Base-by-base conservation (phyloP, 2,797 vertebrate species). In the Cyclura pinguis region DNA sequence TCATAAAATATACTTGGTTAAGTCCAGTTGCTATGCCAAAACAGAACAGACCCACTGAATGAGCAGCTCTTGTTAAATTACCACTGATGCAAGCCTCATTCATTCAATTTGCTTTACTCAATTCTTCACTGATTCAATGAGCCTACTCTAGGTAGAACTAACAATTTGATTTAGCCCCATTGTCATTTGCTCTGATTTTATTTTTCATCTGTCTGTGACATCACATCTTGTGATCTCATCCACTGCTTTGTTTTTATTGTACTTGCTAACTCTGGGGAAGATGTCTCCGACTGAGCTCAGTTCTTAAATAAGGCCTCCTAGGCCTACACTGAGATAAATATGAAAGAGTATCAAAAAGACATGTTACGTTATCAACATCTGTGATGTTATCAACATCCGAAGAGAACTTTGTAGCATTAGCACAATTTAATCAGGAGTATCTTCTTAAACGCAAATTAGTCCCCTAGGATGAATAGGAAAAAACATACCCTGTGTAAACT, bases 271-370 rank as follows among this genome's bases (percentile, higher is more conserved):
- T 83, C 1, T 88, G 42, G n/a, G 59, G 22, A 29, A 57, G 57
- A 9, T 38, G 2, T 87, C n/a, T 84, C n/a, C 82, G 77, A 74
- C 12, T 50, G 81, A 50, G 67, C 13, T 29, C 20, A 0, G 0
- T 55, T 74, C 77, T 82, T 62, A 76, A 89, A 27, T n/a, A 38
- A 64, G 89, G n/a, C 32, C 38, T 89, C 0, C 0, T 1, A 77
- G 55, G 7, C 14, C 52, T 92, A 52, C 42, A 81, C 5, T 29
- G 87, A 85, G 57, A 47, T 77, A 88, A 92, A 91, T 86, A 14
- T 55, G 80, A 64, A 90, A 88, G 27, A 62, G 59, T 6, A 92
- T 55, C 32, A 93, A 85, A 50, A 85, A 42, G 32, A 9, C 59
- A 50, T 82, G 4, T 80, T 85, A 47, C 74, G 52, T 24, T 59